Percentiles rank a stretch among this genome's conserved stretches.
phyloP scores from a whole-genome alignment of 2,113 vertebrate genomes.

The Callipepla californica region DNA sequence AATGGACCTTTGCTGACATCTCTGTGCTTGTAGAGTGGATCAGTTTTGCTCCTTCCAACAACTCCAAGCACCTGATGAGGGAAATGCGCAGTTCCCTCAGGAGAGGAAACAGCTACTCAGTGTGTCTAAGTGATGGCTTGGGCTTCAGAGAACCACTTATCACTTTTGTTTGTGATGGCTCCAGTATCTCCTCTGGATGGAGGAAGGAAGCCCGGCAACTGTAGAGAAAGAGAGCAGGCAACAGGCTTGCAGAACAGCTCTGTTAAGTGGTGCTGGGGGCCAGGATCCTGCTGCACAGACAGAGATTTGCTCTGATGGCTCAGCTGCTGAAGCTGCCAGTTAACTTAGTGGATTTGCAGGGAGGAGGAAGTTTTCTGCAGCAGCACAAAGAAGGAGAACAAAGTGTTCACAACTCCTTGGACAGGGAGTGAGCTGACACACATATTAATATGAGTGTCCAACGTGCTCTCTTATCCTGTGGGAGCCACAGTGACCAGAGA shows the following conservation, averaged over 20 bases:
- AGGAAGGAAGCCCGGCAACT: slow-evolving; percentile 34
- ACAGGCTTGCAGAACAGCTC: background rate
- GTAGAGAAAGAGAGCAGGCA: background rate
- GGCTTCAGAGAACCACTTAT: background rate
- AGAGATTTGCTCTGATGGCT: background rate
- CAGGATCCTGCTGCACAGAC: background rate
- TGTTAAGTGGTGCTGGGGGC: background rate
- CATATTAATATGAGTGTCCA: slow-evolving; percentile 32
- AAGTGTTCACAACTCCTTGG: slow-evolving; percentile 26
- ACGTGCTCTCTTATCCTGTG: slow-evolving; percentile 27
- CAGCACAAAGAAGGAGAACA: slow-evolving; percentile 10
- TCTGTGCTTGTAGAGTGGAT: background rate
- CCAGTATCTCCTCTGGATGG: background rate
- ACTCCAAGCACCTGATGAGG: background rate
- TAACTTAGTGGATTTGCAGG: background rate
- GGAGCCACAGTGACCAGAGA: slow-evolving; percentile 4
- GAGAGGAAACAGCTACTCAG: background rate
- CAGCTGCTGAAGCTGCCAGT: background rate
- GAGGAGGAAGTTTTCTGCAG: background rate
- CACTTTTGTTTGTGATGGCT: background rate
- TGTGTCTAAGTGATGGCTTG: background rate
- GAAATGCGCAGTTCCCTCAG: background rate
- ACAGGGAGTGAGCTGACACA: slow-evolving; percentile 3
- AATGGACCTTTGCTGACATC: background rate
- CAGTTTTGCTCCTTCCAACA: background rate